These are phyloP conservation scores for Drosophila funebris DNA, from an alignment of 1,140 invertebrate species.

Conservation along the genomic window DNA sequence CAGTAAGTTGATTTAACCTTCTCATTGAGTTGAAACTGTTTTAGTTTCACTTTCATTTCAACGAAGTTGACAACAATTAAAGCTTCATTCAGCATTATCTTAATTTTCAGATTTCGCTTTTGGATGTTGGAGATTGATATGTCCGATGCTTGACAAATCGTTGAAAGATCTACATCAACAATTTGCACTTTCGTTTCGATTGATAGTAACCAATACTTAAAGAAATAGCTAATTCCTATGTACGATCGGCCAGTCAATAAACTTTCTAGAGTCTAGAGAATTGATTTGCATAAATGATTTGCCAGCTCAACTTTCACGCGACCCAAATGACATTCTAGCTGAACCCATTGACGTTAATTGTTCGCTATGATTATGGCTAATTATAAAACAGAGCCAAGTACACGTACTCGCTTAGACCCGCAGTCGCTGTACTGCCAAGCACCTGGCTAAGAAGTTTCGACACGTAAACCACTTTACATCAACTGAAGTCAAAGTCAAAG, in stretches of 20 bases:
- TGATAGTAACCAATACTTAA: conserved; percentile 7
- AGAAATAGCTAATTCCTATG: conserved; percentile 13
- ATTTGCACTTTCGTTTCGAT: conserved; percentile 69
- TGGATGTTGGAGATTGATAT: conserved; percentile 35
- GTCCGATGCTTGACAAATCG: conserved; percentile 43
- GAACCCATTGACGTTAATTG: conserved; percentile 52
- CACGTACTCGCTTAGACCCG: background rate
- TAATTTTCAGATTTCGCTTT: conserved; percentile 49
- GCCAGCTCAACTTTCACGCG: conserved; percentile 63
- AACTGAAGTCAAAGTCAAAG: conserved; percentile 20
- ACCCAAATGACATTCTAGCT: conserved; percentile 73
- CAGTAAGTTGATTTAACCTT: conserved; percentile 11
- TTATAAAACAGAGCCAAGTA: conserved; percentile 50
- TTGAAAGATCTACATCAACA: conserved; percentile 29
- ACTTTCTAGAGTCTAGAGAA: conserved; percentile 65
- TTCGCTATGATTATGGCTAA: conserved; percentile 58
- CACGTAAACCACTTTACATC: background rate
- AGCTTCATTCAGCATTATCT: conserved; percentile 32
- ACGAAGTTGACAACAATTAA: conserved; percentile 55
- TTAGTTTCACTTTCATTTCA: conserved; percentile 44
- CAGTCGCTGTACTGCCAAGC: background rate
- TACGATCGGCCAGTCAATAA: conserved; percentile 1
- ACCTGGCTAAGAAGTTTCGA: conserved; percentile 3
- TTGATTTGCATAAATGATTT: conserved; percentile 73
- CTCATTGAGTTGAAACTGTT: conserved; percentile 9